These are phyloP conservation scores for Eucera pruinosa DNA, from an alignment of 2,888 invertebrate genomes.

Conservation along the genomic window DNA sequence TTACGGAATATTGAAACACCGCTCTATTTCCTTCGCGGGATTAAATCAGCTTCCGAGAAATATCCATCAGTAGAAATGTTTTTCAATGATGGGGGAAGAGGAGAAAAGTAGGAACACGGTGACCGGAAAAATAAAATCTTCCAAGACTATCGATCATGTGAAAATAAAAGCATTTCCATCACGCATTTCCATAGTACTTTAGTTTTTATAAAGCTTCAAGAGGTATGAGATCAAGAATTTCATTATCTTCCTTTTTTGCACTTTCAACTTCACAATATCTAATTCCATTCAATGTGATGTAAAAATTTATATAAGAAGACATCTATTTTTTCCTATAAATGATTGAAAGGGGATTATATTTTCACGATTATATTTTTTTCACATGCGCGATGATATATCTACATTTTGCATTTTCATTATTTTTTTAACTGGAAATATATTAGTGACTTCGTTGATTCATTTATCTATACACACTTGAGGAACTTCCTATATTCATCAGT, in stretches of 20 bases:
- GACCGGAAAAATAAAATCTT: constrained; percentile 29
- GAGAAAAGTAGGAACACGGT: not conserved
- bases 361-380: too few relatives aligned
- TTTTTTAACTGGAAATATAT: too few relatives aligned
- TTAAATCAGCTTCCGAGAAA: not conserved
- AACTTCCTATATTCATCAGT: too few relatives aligned
- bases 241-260: constrained; percentile 19
- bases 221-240: constrained; percentile 28
- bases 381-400: too few relatives aligned
- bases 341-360: too few relatives aligned
- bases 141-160: constrained; percentile 5
- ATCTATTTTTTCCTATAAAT: too few relatives aligned
- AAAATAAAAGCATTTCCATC: not conserved
- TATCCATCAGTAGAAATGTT: not conserved
- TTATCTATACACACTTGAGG: too few relatives aligned
- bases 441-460: too few relatives aligned
- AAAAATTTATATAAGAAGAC: too few relatives aligned
- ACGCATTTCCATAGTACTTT: not conserved
- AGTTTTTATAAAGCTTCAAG: not conserved
- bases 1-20: not conserved
- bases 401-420: too few relatives aligned
- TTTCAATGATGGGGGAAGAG: not conserved
- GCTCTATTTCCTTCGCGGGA: not conserved
- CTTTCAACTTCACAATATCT: too few relatives aligned
- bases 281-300: too few relatives aligned